Evolutionary conservation across 2,113 vertebrate species (phyloP), one percentile per base, ranked within the genome.

Genomic region (Anolis sagrei): DNA sequence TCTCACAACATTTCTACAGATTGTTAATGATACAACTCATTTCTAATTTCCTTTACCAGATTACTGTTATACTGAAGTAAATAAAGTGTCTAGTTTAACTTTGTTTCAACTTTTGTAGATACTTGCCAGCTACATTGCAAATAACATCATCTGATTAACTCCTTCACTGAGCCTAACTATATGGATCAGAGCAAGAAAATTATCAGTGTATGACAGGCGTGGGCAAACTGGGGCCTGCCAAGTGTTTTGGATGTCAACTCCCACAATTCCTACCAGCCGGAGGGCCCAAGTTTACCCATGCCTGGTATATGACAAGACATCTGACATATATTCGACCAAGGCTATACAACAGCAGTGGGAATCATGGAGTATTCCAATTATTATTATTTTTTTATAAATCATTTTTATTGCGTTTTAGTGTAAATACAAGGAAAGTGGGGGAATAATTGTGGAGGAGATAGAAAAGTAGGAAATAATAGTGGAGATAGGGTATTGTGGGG

Each of bases 201-300:
- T 75, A 36, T 69, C 29, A 85, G 51, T 89, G 70, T 84, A 88
- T 88, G n/a, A n/a, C n/a, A n/a, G n/a, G n/a, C n/a, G n/a, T n/a
- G n/a, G n/a, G n/a, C n/a, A n/a, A n/a, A n/a, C n/a, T n/a, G n/a
- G n/a, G n/a, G n/a, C n/a, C n/a, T n/a, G n/a, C n/a, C n/a, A n/a
- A n/a, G n/a, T n/a, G n/a, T n/a, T n/a, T n/a, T n/a, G n/a, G n/a
- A n/a, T n/a, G n/a, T n/a, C n/a, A n/a, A n/a, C n/a, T n/a, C n/a
- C n/a, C n/a, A n/a, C n/a, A n/a, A n/a, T n/a, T n/a, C n/a, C n/a
- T n/a, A n/a, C n/a, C n/a, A n/a, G n/a, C n/a, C n/a, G n/a, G n/a
- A n/a, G n/a, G n/a, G n/a, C n/a, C n/a, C n/a, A n/a, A n/a, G n/a
- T n/a, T n/a, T n/a, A n/a, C n/a, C n/a, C n/a, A n/a, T n/a, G n/a